phyloP scores from a whole-genome alignment of 2,888 invertebrate species.

The Camptogramma bilineatum region DNA sequence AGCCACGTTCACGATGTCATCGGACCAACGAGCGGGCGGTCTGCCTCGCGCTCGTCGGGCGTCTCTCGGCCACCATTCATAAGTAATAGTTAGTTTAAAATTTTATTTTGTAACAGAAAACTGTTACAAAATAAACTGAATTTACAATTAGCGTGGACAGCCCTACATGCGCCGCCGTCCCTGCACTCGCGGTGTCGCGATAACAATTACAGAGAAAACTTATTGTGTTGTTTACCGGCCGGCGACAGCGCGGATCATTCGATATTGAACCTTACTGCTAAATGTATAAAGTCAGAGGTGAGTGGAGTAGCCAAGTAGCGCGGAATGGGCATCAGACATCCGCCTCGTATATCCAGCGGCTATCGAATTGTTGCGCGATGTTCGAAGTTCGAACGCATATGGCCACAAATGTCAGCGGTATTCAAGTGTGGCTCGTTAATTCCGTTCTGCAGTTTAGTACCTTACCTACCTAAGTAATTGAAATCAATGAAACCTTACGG shows the following conservation, averaged over 20 bases:
- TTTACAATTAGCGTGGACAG: conserved; percentile 40
- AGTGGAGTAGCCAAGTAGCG: conserved; percentile 41
- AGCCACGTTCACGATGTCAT: too few species aligned
- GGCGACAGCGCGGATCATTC: conserved; percentile 26
- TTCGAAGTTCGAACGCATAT: conserved; percentile 5
- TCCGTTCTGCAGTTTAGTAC: not conserved
- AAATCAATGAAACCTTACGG: not conserved
- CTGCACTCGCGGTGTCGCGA: conserved; percentile 67
- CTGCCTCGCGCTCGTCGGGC: too few species aligned
- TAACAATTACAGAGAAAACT: conserved; percentile 75
- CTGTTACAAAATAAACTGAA: conserved; percentile 18
- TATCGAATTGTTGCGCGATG: conserved; percentile 26
- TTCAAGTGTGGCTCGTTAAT: not conserved
- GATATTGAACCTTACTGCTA: conserved; percentile 37
- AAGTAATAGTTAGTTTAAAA: too few species aligned
- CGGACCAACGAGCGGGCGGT: too few species aligned
- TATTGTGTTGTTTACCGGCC: conserved; percentile 59
- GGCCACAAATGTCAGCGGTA: not conserved
- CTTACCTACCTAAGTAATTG: not conserved
- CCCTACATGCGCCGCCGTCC: conserved; percentile 47
- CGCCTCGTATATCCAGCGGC: conserved; percentile 35
- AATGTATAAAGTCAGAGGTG: conserved; percentile 15
- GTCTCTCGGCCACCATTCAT: too few species aligned
- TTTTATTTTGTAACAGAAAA: not conserved
- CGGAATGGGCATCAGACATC: conserved; percentile 36